A percentile compares a stretch with the other conserved stretches of the same genome.
phyloP scores from a whole-genome alignment of 2,113 vertebrate genomes.

The Gymnobelideus leadbeateri region DNA sequence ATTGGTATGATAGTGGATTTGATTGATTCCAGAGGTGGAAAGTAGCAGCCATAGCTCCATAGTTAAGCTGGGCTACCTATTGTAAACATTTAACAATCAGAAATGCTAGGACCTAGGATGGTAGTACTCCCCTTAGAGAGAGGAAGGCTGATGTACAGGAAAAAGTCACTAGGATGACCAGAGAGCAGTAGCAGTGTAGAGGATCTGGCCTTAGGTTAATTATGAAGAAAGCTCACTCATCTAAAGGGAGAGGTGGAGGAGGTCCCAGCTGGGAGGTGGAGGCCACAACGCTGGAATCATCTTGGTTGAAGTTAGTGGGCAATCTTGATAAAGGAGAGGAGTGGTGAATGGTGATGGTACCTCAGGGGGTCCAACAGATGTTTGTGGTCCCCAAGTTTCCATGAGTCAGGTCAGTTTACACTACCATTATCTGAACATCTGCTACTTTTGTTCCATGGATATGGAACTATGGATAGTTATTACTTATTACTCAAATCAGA shows the following conservation, averaged over 20 bases:
- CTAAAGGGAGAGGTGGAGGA: neutral
- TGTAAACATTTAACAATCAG: neutral
- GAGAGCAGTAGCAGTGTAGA: neutral
- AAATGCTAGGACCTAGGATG: neutral
- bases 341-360: neutral
- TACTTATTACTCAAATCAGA: neutral
- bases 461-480: too few species aligned
- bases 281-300: neutral
- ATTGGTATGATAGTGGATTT: neutral
- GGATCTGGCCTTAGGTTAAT: neutral
- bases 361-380: neutral
- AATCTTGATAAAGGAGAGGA: neutral
- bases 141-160: neutral
- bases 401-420: neutral
- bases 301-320: neutral
- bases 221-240: neutral
- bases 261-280: slow-evolving; percentile 16
- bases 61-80: neutral
- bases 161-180: neutral
- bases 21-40: neutral
- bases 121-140: too few species aligned
- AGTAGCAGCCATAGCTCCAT: neutral
- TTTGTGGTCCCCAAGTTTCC: neutral
- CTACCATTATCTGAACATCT: neutral
- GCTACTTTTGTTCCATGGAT: slow-evolving; percentile 12